These are phyloP conservation scores for Periphyllus acericola DNA, from an alignment of 2,888 invertebrate species.

Conservation along the genomic window DNA sequence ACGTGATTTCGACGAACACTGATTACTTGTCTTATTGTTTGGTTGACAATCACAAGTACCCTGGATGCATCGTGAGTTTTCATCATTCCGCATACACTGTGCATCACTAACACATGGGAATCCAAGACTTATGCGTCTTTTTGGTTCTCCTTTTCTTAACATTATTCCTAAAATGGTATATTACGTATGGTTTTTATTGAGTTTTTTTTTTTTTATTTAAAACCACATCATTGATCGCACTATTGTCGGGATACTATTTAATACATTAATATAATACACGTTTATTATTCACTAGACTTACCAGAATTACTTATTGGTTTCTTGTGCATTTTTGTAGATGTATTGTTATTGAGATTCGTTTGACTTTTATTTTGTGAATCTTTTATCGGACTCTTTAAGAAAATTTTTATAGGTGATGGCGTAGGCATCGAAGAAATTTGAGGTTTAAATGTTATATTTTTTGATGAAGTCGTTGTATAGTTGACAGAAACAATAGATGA, in stretches of 20 bases:
- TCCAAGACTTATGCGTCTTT: slow-evolving; percentile 70
- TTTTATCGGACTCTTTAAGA: slow-evolving; percentile 34
- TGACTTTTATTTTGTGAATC: slow-evolving; percentile 33
- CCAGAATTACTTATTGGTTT: slow-evolving; percentile 32
- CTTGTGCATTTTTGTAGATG: slow-evolving; percentile 10
- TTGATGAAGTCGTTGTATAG: background rate
- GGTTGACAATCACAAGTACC: slow-evolving; percentile 81
- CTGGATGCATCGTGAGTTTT: slow-evolving; percentile 78
- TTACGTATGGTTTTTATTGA: background rate
- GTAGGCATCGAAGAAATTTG: background rate
- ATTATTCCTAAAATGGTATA: slow-evolving; percentile 20
- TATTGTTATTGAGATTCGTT: background rate
- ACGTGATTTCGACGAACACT: slow-evolving; percentile 78
- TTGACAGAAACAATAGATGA: background rate
- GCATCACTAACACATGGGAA: slow-evolving; percentile 78
- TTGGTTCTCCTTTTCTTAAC: slow-evolving; percentile 57
- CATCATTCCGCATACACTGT: slow-evolving; percentile 84
- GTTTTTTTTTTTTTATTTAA: background rate
- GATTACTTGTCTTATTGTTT: slow-evolving; percentile 70
- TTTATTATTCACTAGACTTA: background rate
- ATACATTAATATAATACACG: background rate
- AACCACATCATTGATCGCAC: background rate
- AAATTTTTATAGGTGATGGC: slow-evolving; percentile 23
- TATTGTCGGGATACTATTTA: background rate
- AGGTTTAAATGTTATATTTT: background rate